phyloP scores from a whole-genome alignment of 2,888 invertebrate species.

The Amblyjoppa fuscipennis region DNA sequence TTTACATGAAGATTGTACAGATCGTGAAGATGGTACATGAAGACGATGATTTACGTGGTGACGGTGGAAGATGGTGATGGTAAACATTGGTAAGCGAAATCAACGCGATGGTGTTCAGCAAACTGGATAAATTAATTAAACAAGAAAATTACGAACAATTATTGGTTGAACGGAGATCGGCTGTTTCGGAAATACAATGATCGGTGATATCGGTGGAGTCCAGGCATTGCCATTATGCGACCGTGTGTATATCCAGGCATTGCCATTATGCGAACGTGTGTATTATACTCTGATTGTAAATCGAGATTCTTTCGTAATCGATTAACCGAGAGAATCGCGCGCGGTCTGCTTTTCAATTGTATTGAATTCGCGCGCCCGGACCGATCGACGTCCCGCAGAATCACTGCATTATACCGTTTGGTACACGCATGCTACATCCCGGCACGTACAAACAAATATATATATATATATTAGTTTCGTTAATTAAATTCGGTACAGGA shows the following conservation, averaged over 20 bases:
- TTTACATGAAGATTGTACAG: too few species aligned
- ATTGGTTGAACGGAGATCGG: background rate
- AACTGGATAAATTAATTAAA: background rate
- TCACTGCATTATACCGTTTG: background rate
- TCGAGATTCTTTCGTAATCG: conserved; percentile 42
- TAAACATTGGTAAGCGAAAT: too few species aligned
- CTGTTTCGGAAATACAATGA: background rate
- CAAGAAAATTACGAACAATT: background rate
- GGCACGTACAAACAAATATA: background rate
- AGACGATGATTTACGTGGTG: too few species aligned
- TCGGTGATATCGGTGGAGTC: conserved; percentile 37
- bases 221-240: background rate
- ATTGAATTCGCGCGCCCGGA: background rate
- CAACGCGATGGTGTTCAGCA: too few species aligned
- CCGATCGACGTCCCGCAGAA: background rate
- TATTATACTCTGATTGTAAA: conserved; percentile 21
- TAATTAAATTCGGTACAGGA: conserved; percentile 40
- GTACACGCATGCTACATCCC: background rate
- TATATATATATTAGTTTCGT: conserved; percentile 14
- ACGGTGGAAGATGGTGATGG: too few species aligned
- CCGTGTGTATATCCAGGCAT: background rate
- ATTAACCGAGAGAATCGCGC: conserved; percentile 18
- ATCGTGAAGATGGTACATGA: too few species aligned
- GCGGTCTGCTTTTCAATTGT: conserved; percentile 22
- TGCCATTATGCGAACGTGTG: background rate